Percentiles rank a stretch among this genome's conserved stretches.
phyloP scores from a whole-genome alignment of 2,113 vertebrate species.

The Stomatorhinus ivindoensis region DNA sequence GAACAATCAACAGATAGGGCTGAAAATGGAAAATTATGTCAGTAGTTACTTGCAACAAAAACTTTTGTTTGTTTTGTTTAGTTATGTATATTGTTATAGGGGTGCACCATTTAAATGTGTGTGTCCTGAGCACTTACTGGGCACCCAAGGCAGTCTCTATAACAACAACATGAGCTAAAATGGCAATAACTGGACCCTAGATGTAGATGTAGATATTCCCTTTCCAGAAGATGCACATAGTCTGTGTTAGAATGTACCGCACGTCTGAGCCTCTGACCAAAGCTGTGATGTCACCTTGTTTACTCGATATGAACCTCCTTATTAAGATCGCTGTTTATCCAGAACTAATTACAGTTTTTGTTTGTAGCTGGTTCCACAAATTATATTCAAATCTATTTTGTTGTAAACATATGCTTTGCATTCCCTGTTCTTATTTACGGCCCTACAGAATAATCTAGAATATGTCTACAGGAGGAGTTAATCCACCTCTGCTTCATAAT shows the following conservation, averaged over 20 bases:
- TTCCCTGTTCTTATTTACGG: not conserved
- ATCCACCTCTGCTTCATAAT: not conserved
- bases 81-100: not conserved
- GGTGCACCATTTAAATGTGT: not conserved
- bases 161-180: not conserved
- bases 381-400: not conserved
- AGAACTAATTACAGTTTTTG: not conserved
- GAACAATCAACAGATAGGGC: not conserved
- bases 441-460: not conserved
- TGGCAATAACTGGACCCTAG: not conserved
- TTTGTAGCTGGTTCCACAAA: not conserved
- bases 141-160: not conserved
- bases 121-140: not conserved
- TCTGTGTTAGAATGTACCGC: not conserved
- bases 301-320: not conserved
- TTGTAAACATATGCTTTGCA: not conserved
- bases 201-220: not conserved
- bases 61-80: not conserved
- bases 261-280: not conserved
- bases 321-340: not conserved
- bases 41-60: not conserved
- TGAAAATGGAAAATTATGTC: not conserved
- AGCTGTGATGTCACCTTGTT: slow-evolving; percentile 2
- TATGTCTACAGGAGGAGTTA: not conserved
- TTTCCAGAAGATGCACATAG: not conserved